These are phyloP conservation scores for Mythimna ferrago DNA, from an alignment of 2,888 invertebrate genomes.

Conservation along the genomic window DNA sequence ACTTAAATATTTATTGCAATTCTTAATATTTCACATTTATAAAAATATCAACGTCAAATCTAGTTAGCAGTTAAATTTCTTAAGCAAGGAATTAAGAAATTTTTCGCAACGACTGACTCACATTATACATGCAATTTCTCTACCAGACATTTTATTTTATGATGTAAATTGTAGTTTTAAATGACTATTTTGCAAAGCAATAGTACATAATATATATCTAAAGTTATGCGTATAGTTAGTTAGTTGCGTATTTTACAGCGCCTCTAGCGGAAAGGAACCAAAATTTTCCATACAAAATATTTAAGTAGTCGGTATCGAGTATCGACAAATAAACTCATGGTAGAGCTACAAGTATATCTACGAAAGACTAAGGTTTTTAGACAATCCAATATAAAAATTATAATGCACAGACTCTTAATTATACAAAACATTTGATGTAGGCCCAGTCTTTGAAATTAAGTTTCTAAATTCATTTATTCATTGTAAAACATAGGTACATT, in stretches of 20 bases:
- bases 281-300: too few species aligned
- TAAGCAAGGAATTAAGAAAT: constrained; percentile 8
- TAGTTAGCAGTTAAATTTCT: not conserved
- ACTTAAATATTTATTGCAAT: too few species aligned
- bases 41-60: not conserved
- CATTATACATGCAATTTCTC: constrained; percentile 11
- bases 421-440: constrained; percentile 3
- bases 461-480: too few species aligned
- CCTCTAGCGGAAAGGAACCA: too few species aligned
- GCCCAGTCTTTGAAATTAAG: not conserved
- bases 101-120: constrained; percentile 6
- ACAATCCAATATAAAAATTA: not conserved
- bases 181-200: not conserved
- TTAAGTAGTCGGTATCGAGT: too few species aligned
- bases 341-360: too few species aligned
- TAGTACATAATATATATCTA: not conserved
- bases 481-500: too few species aligned
- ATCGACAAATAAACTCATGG: too few species aligned
- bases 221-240: not conserved
- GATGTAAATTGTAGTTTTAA: not conserved
- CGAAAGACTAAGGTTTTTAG: not conserved
- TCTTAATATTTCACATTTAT: not conserved
- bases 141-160: constrained; percentile 8
- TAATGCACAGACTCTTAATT: not conserved
- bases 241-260: too few species aligned